phyloP scores from a whole-genome alignment of 2,113 vertebrate genomes.

The Irena cyanogastra region DNA sequence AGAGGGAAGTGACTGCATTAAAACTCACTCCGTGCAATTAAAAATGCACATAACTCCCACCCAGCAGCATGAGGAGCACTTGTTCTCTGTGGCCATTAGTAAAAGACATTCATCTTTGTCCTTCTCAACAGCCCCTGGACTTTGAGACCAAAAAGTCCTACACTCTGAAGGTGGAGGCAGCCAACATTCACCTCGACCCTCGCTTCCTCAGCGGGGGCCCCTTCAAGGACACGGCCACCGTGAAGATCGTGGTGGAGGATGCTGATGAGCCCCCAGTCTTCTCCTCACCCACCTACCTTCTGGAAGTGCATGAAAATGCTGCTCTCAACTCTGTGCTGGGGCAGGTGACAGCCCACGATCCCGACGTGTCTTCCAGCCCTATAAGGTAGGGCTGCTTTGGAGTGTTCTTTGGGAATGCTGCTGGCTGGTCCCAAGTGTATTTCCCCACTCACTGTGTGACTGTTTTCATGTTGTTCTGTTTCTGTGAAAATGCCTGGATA shows the following conservation, averaged over 20 bases:
- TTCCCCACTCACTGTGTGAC: neutral
- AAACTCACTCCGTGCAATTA: conserved; percentile 52
- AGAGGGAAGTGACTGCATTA: conserved; percentile 46
- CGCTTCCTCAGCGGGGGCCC: conserved; percentile 81
- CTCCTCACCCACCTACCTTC: conserved; percentile 82
- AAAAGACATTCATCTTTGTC: conserved; percentile 73
- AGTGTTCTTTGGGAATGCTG: neutral
- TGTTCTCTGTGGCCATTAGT: conserved; percentile 68
- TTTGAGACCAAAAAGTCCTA: conserved; percentile 91
- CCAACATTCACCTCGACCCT: conserved; percentile 85
- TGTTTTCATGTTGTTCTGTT: neutral
- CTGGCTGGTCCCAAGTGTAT: neutral
- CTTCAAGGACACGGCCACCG: conserved; percentile 91
- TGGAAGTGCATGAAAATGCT: conserved; percentile 93
- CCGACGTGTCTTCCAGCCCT: conserved; percentile 81
- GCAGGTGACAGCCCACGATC: conserved; percentile 87
- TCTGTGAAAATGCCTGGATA: neutral
- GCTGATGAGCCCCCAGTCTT: conserved; percentile 93
- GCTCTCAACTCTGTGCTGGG: conserved; percentile 89
- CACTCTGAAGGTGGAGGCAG: conserved; percentile 91
- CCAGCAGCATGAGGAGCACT: conserved; percentile 62
- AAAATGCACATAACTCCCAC: conserved; percentile 57
- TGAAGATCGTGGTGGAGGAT: conserved; percentile 90
- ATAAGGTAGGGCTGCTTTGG: conserved; percentile 81
- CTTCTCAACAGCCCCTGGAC: conserved; percentile 86